phyloP scores from a whole-genome alignment of 1,140 invertebrate species.

The Solenopsis invicta region DNA sequence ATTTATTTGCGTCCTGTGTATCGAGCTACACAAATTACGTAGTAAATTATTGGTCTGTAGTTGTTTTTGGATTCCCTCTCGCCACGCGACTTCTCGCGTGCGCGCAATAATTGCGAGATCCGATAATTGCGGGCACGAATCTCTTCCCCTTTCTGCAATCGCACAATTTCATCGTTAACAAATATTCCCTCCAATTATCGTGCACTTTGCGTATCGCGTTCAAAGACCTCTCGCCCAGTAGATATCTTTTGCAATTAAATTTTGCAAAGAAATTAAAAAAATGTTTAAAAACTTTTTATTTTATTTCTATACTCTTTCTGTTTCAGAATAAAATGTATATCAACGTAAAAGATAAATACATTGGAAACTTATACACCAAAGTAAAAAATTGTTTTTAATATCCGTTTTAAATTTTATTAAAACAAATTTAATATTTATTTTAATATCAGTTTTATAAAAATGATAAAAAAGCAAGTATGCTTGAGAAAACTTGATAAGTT shows the following conservation, averaged over 20 bases:
- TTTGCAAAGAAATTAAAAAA: neutral
- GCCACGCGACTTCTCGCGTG: constrained; percentile 23
- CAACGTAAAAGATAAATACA: neutral
- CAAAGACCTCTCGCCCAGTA: neutral
- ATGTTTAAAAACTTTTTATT: neutral
- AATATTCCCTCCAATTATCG: neutral
- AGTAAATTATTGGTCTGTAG: constrained; percentile 79
- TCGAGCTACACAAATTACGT: constrained; percentile 77
- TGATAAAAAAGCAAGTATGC: neutral
- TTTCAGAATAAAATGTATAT: neutral
- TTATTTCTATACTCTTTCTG: neutral
- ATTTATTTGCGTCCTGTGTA: constrained; percentile 78
- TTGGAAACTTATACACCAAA: neutral
- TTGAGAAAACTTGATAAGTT: neutral
- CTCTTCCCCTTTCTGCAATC: constrained; percentile 24
- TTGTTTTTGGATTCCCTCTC: constrained; percentile 45
- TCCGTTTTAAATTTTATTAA: neutral
- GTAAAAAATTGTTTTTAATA: neutral
- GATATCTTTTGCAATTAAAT: neutral
- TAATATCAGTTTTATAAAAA: neutral
- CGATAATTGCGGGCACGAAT: constrained; percentile 38
- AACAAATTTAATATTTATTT: neutral
- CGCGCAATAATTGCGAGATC: constrained; percentile 55
- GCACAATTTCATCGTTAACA: constrained; percentile 36
- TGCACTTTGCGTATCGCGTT: constrained; percentile 28